Conservation (phyloP, 2,888 invertebrate species). For the Meteorus cinctellus region DNA sequence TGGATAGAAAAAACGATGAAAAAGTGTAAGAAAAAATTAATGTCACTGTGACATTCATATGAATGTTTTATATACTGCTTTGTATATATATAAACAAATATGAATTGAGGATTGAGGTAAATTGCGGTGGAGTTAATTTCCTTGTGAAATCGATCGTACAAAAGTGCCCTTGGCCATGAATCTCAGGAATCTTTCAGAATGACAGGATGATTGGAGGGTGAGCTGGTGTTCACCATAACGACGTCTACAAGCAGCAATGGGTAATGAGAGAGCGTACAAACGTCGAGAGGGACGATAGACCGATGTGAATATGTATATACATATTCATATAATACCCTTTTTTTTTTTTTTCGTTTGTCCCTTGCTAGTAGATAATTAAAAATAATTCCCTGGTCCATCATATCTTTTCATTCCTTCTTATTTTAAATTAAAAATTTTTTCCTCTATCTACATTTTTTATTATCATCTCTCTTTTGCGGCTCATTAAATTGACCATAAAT, state of each 20-base stretch:
- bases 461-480: slow-evolving; percentile 65
- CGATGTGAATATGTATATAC: neutral
- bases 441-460: slow-evolving; percentile 53
- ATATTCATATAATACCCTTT: neutral
- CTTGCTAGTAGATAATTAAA: slow-evolving; percentile 68
- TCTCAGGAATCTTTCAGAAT: slow-evolving; percentile 53
- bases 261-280: slow-evolving; percentile 50
- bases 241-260: slow-evolving; percentile 47
- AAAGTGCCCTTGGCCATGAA: slow-evolving; percentile 52
- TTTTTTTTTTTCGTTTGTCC: slow-evolving; percentile 2
- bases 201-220: slow-evolving; percentile 56
- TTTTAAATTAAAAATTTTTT: slow-evolving; percentile 36
- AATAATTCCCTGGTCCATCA: slow-evolving; percentile 66
- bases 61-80: slow-evolving; percentile 4
- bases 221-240: slow-evolving; percentile 46
- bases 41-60: neutral
- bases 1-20: no score
- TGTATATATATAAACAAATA: neutral
- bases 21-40: neutral
- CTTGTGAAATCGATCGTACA: slow-evolving; percentile 47
- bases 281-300: slow-evolving; percentile 36
- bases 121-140: slow-evolving; percentile 43
- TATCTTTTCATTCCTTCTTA: slow-evolving; percentile 43
- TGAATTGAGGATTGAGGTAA: slow-evolving; percentile 19
- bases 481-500: slow-evolving; percentile 73